Conservation (phyloP, 2,797 vertebrate species). For the Eidolon dupreanum region DNA sequence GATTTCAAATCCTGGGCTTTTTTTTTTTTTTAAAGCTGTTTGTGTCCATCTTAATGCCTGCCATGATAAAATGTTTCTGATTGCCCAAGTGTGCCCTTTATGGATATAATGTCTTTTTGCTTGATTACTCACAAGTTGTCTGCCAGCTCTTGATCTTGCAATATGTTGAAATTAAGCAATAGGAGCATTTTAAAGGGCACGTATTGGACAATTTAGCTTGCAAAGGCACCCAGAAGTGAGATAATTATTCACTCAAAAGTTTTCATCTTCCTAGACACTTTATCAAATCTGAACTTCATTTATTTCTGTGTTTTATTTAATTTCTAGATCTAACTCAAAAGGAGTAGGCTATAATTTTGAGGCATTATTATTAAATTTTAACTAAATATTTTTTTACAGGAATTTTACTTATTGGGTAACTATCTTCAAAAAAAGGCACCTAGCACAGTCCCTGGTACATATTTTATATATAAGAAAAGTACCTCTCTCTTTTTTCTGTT, state of each 20-base stretch:
- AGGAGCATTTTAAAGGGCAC: constrained; percentile 63
- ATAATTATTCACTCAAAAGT: constrained; percentile 74
- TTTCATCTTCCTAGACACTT: constrained; percentile 74
- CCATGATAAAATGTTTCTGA: constrained; percentile 46
- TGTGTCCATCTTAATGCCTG: constrained; percentile 15
- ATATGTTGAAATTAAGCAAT: constrained; percentile 68
- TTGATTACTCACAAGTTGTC: constrained; percentile 45
- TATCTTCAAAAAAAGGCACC: not conserved
- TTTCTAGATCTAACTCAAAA: constrained; percentile 50
- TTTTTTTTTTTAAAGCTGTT: not conserved
- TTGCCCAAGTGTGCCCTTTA: not conserved
- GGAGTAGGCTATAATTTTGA: constrained; percentile 17
- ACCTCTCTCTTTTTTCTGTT: not conserved
- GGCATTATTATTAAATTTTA: not conserved
- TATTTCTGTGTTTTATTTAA: constrained; percentile 55
- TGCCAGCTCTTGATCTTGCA: constrained; percentile 17
- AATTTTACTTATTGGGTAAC: not conserved
- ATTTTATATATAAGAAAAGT: not conserved
- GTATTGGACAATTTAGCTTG: constrained; percentile 55
- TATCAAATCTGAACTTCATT: constrained; percentile 72
- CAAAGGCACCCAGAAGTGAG: constrained; percentile 69
- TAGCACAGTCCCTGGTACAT: not conserved
- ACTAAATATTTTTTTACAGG: not conserved
- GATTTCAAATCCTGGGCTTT: not conserved
- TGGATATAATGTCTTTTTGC: constrained; percentile 21